Evolutionary conservation across 1,140 invertebrate genomes (phyloP).

Genomic region (Cotesia vestalis): DNA sequence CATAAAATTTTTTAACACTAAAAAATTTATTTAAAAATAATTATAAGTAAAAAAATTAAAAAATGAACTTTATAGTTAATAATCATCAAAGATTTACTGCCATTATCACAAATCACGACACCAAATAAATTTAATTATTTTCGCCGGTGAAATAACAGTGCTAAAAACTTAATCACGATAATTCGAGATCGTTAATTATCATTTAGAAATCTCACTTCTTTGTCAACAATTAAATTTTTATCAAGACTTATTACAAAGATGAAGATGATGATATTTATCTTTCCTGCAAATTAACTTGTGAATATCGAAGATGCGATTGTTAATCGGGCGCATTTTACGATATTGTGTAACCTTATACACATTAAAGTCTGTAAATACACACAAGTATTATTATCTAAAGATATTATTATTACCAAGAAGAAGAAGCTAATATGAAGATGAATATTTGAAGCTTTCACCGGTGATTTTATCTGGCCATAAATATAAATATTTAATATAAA

Average conservation of each 20-base stretch:
- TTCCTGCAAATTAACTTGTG: background rate
- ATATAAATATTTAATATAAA: too few species aligned
- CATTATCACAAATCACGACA: too few species aligned
- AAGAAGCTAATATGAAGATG: slow-evolving; percentile 7
- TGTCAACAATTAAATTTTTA: background rate
- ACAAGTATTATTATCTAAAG: slow-evolving; percentile 19
- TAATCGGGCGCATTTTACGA: slow-evolving; percentile 5
- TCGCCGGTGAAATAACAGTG: background rate
- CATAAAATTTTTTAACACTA: too few species aligned
- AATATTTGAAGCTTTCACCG: slow-evolving; percentile 31
- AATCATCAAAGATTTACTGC: too few species aligned
- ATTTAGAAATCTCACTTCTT: slow-evolving; percentile 8
- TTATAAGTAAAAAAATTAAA: too few species aligned
- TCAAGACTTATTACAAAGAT: background rate
- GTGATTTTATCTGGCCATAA: too few species aligned
- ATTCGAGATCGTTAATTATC: slow-evolving; percentile 11
- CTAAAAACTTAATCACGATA: background rate
- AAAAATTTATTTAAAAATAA: too few species aligned
- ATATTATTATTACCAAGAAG: slow-evolving; percentile 5
- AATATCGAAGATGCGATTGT: background rate
- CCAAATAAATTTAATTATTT: background rate
- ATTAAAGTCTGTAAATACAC: too few species aligned
- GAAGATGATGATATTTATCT: too few species aligned
- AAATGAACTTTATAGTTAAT: too few species aligned
- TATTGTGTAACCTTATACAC: too few species aligned